phyloP scores from a whole-genome alignment of 1,140 invertebrate species.

The Drosophila simulans region DNA sequence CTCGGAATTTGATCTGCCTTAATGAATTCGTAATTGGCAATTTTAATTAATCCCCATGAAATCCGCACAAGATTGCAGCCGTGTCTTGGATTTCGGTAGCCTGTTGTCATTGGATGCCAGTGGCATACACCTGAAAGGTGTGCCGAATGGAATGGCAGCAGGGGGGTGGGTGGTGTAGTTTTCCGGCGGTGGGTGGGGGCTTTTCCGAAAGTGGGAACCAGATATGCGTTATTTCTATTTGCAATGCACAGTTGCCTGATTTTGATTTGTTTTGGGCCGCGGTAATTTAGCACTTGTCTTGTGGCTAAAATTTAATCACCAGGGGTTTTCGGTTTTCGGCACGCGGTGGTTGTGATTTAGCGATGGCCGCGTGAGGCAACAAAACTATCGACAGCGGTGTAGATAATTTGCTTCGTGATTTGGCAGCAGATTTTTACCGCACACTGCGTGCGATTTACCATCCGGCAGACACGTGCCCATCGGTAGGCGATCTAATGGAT shows the following conservation, averaged over 20 bases:
- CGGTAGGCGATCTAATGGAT: constrained; percentile 5
- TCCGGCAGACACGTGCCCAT: neutral
- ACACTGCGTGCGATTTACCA: neutral
- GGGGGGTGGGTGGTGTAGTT: neutral
- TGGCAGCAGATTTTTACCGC: neutral
- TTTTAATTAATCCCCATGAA: constrained; percentile 83
- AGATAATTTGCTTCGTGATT: neutral
- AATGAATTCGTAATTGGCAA: constrained; percentile 84
- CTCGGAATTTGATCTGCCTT: constrained; percentile 64
- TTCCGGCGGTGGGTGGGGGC: neutral
- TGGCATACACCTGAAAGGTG: constrained; percentile 2
- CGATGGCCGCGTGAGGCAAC: constrained; percentile 8
- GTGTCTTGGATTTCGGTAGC: constrained; percentile 55
- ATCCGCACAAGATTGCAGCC: constrained; percentile 66
- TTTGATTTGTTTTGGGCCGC: constrained; percentile 61
- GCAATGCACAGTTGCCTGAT: constrained; percentile 38
- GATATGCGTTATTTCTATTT: constrained; percentile 42
- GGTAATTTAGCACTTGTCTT: constrained; percentile 76
- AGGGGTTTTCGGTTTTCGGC: neutral
- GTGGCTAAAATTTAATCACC: constrained; percentile 67
- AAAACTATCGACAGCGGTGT: constrained; percentile 1
- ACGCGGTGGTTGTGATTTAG: neutral
- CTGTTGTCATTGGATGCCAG: constrained; percentile 57
- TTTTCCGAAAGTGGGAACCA: neutral
- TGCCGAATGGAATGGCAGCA: neutral